Percentiles rank a stretch among this genome's conserved stretches.
Conservation (phyloP, 2,113 vertebrate genomes). For the Monopterus albus region DNA sequence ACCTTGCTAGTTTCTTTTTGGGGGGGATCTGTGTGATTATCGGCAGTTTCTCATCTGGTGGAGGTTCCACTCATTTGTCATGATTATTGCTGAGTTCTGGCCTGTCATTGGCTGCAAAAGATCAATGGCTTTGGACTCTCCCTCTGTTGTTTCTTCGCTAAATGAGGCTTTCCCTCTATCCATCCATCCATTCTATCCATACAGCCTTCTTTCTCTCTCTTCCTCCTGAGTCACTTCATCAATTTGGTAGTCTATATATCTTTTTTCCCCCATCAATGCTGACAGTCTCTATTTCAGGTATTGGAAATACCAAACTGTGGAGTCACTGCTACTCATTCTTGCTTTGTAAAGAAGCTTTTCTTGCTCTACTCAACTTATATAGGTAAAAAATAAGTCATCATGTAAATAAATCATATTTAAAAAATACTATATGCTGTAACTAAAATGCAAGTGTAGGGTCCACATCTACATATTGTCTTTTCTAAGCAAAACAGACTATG, state of each 20-base stretch:
- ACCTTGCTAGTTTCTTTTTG: conserved; percentile 91
- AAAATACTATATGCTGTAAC: not conserved
- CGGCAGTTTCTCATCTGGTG: conserved; percentile 92
- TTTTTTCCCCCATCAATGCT: conserved; percentile 92
- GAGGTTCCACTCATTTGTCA: conserved; percentile 98
- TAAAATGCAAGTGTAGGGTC: not conserved
- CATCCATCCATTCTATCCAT: conserved; percentile 70
- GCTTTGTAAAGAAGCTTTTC: conserved; percentile 17
- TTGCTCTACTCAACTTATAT: conserved; percentile 13
- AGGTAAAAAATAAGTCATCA: not conserved
- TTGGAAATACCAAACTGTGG: conserved; percentile 41
- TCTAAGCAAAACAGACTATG: not conserved
- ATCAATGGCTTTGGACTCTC: conserved; percentile 99
- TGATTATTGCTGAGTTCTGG: conserved; percentile 99
- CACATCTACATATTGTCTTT: not conserved
- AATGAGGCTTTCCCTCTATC: conserved; percentile 90
- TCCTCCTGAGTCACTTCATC: conserved; percentile 74
- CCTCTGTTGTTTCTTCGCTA: conserved; percentile 95
- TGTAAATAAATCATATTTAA: not conserved
- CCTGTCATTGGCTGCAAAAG: conserved; percentile 98
- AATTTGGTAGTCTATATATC: conserved; percentile 95
- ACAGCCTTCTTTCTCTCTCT: conserved; percentile 72
- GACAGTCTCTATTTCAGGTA: conserved; percentile 83
- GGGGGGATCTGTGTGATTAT: conserved; percentile 87
- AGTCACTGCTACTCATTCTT: conserved; percentile 35